Percentiles rank a stretch among this genome's conserved stretches.
Evolutionary conservation across 2,797 vertebrate species (phyloP).

Genomic region (Pelochelys cantorii): DNA sequence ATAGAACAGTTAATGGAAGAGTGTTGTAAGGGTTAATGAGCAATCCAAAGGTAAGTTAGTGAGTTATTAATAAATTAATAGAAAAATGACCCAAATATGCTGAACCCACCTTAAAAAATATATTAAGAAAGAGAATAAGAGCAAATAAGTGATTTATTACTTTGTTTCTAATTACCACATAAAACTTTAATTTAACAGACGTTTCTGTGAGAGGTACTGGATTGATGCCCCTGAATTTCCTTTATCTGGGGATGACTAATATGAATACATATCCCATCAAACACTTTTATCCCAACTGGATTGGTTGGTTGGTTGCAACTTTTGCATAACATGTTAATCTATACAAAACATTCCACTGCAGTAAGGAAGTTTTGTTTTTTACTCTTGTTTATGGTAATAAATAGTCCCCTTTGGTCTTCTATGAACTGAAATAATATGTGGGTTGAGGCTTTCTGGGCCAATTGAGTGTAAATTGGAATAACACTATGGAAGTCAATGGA

Average conservation of each 20-base stretch:
- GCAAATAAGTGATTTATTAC: neutral
- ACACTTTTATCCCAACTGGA: accelerated
- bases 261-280: neutral
- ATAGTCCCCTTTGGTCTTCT: neutral
- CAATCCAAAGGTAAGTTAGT: neutral
- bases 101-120: neutral
- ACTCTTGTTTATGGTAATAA: neutral
- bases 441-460: neutral
- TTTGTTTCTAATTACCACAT: neutral
- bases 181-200: neutral
- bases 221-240: neutral
- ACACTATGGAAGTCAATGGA: accelerated
- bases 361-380: neutral
- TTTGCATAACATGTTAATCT: neutral
- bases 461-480: neutral
- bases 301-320: neutral
- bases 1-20: neutral
- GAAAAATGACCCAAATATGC: neutral
- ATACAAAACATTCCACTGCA: neutral
- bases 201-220: neutral
- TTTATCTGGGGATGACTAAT: neutral
- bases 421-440: neutral
- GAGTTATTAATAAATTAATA: neutral
- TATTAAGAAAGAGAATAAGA: no score
- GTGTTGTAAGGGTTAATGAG: neutral